Evolutionary conservation across 2,113 vertebrate genomes (phyloP), one percentile per base, ranked within the genome.

Genomic region (Ophthalmolycus amberensis): DNA sequence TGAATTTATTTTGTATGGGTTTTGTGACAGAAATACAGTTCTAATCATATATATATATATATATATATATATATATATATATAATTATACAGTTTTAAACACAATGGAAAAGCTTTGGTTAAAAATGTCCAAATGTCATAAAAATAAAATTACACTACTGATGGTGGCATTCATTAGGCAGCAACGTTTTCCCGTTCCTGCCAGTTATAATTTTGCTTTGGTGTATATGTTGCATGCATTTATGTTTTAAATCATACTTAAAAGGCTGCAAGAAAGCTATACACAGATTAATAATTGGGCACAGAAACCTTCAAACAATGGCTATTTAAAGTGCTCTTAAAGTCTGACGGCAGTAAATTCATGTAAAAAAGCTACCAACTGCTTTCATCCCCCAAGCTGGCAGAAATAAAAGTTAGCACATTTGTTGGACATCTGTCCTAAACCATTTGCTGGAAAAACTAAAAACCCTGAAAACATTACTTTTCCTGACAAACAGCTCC

Each of bases 331-430:
- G 1, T 46, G 18, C 20, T 58, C 6, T 40, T 12, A 62, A 75
- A 10, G 75, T 32, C 68, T 60, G 42, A 73, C 1, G 1, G 82
- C 70, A 72, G 20, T 38, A 84, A 84, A 79, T 46, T 1, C 40
- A 42, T 18, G 29, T 37, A 42, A 14, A 7, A 75, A 69, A 50
- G 38, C 67, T 44, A 2, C 27, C 73, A 58, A 80, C 50, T 71
- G 25, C 11, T 58, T 58, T 42, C 59, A 76, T 42, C 59, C 25
- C 6, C 14, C 18, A 11, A 37, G 52, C 54, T 14, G 11, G 48
- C 20, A 66, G n/a, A 22, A 22, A 70, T 4, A 48, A 46, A 60
- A 58, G 38, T 2, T 0, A 32, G 10, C 63, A 69, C 63, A 74
- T 63, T 58, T 59, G 58, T 50, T 71, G 14, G 40, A 76, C 77